Conservation (phyloP, 2,113 vertebrate species). For the Suncus etruscus region DNA sequence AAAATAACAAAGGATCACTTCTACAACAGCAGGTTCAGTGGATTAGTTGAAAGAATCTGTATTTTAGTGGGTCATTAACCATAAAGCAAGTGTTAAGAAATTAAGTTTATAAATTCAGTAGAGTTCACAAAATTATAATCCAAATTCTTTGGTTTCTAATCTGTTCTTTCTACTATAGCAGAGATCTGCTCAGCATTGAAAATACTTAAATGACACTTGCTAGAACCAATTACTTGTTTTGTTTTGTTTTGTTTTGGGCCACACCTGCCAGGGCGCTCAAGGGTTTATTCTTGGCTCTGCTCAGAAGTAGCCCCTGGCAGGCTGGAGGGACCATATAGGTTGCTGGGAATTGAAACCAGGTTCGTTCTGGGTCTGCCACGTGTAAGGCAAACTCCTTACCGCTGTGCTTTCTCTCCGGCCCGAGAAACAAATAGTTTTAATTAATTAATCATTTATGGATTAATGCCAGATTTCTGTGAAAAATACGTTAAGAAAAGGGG, state of each 20-base stretch:
- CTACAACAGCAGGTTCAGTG: fast-evolving
- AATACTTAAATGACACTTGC: neutral
- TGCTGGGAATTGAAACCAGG: too few species aligned
- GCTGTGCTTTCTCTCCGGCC: too few species aligned
- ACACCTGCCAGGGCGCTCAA: too few species aligned
- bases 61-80: neutral
- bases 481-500: neutral
- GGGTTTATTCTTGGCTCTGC: too few species aligned
- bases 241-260: too few species aligned
- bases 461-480: conserved; percentile 4
- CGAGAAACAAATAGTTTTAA: neutral
- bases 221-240: neutral
- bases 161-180: neutral
- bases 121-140: neutral
- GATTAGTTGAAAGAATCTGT: neutral
- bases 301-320: too few species aligned
- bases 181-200: neutral
- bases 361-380: too few species aligned
- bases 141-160: neutral
- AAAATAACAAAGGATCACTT: neutral
- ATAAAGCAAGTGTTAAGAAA: neutral
- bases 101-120: neutral
- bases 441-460: neutral
- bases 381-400: too few species aligned
- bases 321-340: too few species aligned